These are phyloP conservation scores for Trachelus iudaicus DNA, from an alignment of 2,888 invertebrate genomes.

Conservation along the genomic window DNA sequence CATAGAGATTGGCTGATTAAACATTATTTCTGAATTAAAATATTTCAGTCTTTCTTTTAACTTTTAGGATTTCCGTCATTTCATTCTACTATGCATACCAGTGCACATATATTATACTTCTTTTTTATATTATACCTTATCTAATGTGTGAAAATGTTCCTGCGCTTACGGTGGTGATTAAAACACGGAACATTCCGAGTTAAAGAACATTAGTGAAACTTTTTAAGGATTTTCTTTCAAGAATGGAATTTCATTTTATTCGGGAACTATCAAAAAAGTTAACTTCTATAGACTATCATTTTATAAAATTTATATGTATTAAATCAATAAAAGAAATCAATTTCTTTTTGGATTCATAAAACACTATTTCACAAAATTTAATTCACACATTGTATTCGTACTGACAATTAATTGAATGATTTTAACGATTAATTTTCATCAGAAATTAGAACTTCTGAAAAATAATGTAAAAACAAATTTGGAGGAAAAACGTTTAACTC, in stretches of 20 bases:
- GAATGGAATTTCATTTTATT: not conserved
- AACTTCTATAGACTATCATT: not conserved
- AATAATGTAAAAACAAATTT: not conserved
- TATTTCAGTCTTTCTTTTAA: not conserved
- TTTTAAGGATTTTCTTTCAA: constrained; percentile 44
- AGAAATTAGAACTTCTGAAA: not conserved
- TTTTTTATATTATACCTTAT: not conserved
- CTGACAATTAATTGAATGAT: not conserved
- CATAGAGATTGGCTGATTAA: not conserved
- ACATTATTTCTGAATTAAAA: not conserved
- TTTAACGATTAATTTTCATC: not conserved
- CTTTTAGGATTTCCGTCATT: not conserved
- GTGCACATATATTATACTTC: not conserved
- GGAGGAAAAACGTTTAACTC: too few species aligned
- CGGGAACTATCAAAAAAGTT: not conserved
- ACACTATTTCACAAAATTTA: not conserved
- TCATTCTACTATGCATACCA: not conserved
- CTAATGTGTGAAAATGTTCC: not conserved
- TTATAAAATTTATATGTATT: not conserved
- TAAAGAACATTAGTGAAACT: constrained; percentile 52
- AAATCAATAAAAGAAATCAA: not conserved
- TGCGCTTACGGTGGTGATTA: not conserved
- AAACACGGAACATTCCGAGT: not conserved
- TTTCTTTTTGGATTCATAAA: not conserved
- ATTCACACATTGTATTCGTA: not conserved